These are phyloP conservation scores for Lophotriccus pileatus DNA, from an alignment of 2,797 vertebrate species.

Conservation along the genomic window DNA sequence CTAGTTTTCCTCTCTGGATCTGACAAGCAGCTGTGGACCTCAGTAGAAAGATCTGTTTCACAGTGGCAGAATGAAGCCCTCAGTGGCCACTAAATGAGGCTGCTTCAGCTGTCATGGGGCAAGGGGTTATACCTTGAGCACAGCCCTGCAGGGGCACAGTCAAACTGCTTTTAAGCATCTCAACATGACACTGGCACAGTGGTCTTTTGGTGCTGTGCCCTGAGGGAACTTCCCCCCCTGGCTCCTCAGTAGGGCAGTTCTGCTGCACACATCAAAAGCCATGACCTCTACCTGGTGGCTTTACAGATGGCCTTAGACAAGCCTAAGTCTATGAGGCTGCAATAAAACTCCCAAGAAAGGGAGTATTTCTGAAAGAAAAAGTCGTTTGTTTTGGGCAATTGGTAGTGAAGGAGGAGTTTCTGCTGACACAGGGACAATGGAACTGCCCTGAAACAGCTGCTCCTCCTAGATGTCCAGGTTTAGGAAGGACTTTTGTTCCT, in stretches of 20 bases:
- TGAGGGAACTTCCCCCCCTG: neutral
- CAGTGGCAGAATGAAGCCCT: neutral
- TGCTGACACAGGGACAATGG: neutral
- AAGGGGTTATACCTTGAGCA: neutral
- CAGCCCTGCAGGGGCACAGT: neutral
- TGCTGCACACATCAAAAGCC: neutral
- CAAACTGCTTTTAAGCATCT: neutral
- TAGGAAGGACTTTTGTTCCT: neutral
- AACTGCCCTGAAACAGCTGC: neutral
- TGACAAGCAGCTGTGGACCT: neutral
- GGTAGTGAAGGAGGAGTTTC: neutral
- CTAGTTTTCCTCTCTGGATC: neutral
- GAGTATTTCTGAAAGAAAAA: neutral
- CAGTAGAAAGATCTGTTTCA: neutral
- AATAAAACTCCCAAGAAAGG: neutral
- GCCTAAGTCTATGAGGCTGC: neutral
- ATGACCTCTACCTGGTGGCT: neutral
- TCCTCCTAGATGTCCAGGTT: neutral
- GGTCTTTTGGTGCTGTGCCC: neutral
- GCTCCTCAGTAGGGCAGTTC: fast-evolving
- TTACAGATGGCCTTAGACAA: neutral
- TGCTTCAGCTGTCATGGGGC: fast-evolving
- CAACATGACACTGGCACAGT: neutral
- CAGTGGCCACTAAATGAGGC: neutral
- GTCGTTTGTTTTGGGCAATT: neutral